Base-by-base conservation (phyloP, 2,113 vertebrate genomes). In the Hemicordylus capensis region DNA sequence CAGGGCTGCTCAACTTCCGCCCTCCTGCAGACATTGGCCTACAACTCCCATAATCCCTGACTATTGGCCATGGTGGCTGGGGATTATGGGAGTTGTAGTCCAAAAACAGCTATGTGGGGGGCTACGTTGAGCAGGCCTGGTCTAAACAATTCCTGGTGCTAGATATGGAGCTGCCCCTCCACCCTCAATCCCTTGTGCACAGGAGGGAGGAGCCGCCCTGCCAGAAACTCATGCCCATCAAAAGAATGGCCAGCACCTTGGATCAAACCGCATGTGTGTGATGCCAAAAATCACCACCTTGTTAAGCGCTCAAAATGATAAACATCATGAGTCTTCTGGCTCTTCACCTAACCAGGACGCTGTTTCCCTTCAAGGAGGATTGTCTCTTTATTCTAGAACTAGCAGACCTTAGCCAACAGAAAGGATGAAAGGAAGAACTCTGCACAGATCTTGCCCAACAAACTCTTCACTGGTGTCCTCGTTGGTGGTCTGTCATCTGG, bases 401-500 rank as follows among this genome's bases (percentile, higher is more conserved):
- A 9, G 3, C 0, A 9, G 7, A 54, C 0, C 5, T 11, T 37
- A 85, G 61, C 56, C 78, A 89, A 72, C 79, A 82, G 76, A 88
- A 79, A 44, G 42, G 73, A 72, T 42, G 37, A 73, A 44, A 37
- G n/a, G 72, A 83, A 58, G 70, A 11, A 77, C 87, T 93, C 89
- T 90, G 76, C 87, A 81, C 66, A 82, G 28, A 76, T 6, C 22
- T 88, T 84, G 70, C 76, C 67, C 81, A 91, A 91, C 59, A 12
- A n/a, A 66, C 63, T 56, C 67, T 77, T 85, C 87, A 83, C 80
- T 72, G 64, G 85, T 89, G 76, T 92, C 91, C 91, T 94, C 64
- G 81, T 87, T 93, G 94, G 95, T 95, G 92, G 91, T 93, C 93
- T 3, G 24, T 92, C 90, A 88, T 79, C 77, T 89, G 93, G 93